phyloP scores from a whole-genome alignment of 2,888 invertebrate species.

The Lochmaea capreae region DNA sequence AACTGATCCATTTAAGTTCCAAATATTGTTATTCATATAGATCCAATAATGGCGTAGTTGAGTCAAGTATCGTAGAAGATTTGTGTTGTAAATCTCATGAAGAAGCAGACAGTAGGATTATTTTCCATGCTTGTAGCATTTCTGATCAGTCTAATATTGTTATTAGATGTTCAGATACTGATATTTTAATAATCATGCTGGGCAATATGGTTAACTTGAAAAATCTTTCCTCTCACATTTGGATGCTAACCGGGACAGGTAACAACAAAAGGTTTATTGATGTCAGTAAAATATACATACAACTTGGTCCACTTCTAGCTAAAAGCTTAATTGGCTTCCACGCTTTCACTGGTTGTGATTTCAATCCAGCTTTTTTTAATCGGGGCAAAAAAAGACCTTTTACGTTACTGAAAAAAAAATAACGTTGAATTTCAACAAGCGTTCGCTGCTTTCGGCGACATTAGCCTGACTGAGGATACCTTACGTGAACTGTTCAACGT shows the following conservation, averaged over 20 bases:
- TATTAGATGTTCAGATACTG: conserved; percentile 1
- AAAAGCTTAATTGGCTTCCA: conserved; percentile 17
- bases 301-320: background rate
- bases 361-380: conserved; percentile 3
- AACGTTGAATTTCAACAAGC: conserved; percentile 39
- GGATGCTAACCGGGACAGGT: conserved; percentile 19
- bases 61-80: conserved; percentile 26
- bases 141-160: background rate
- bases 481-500: conserved; percentile 34
- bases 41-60: too few species aligned
- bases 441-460: conserved; percentile 41
- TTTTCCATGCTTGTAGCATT: background rate
- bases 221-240: background rate
- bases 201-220: background rate
- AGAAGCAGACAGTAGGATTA: conserved; percentile 2
- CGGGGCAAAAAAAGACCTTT: conserved; percentile 8
- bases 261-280: conserved; percentile 20
- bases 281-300: conserved; percentile 9
- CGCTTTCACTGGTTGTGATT: conserved; percentile 16
- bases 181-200: background rate
- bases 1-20: too few species aligned
- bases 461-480: background rate
- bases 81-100: background rate
- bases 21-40: too few species aligned
- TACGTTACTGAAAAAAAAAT: conserved; percentile 29